phyloP scores from a whole-genome alignment of 2,888 invertebrate genomes.

The Perizoma affinitatum region DNA sequence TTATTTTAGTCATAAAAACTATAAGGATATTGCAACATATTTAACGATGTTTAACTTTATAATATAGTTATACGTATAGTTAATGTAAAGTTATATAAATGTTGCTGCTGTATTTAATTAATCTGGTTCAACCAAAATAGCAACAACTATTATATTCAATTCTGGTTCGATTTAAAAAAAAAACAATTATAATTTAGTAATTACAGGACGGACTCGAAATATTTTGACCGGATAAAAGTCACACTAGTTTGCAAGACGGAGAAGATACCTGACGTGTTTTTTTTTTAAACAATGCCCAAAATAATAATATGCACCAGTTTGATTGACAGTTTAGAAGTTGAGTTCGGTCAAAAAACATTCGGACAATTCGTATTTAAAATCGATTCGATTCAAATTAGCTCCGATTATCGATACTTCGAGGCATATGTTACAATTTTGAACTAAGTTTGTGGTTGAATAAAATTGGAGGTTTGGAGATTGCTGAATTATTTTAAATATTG shows the following conservation, averaged over 20 bases:
- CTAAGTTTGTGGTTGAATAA: slow-evolving; percentile 48
- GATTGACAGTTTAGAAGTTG: slow-evolving; percentile 67
- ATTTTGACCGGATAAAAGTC: background rate
- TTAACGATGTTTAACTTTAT: too few relatives aligned
- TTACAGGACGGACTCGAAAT: too few relatives aligned
- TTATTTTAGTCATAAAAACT: too few relatives aligned
- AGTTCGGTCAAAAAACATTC: slow-evolving; percentile 41
- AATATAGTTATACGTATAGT: too few relatives aligned
- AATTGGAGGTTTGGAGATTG: slow-evolving; percentile 37
- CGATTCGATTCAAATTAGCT: slow-evolving; percentile 74
- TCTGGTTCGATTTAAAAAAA: too few relatives aligned
- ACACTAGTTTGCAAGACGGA: slow-evolving; percentile 37
- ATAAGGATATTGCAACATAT: too few relatives aligned
- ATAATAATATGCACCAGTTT: slow-evolving; percentile 73
- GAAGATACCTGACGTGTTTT: slow-evolving; percentile 54
- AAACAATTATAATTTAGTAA: too few relatives aligned
- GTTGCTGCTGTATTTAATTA: too few relatives aligned
- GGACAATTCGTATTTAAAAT: slow-evolving; percentile 41
- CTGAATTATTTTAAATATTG: slow-evolving; percentile 14
- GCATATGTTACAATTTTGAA: slow-evolving; percentile 73
- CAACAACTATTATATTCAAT: too few relatives aligned
- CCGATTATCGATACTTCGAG: slow-evolving; percentile 76
- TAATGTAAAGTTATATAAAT: too few relatives aligned
- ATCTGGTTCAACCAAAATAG: too few relatives aligned
- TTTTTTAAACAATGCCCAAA: slow-evolving; percentile 51